Conservation (phyloP, 2,888 invertebrate species). For the Urechis unicinctus region DNA sequence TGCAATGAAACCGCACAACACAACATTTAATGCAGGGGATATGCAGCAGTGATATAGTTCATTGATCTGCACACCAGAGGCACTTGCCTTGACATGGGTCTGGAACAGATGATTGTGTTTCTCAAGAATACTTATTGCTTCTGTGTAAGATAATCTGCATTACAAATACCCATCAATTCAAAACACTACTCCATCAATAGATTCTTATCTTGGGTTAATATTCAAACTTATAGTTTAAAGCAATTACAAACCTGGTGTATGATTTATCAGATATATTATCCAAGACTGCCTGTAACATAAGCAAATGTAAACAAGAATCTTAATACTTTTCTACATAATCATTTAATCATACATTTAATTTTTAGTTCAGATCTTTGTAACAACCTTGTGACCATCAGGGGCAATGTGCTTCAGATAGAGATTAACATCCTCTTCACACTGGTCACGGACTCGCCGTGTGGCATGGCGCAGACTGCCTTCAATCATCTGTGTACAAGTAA, state of each 20-base stretch:
- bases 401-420: constrained; percentile 18
- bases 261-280: too few relatives aligned
- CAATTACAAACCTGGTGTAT: too few relatives aligned
- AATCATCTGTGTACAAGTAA: too few relatives aligned
- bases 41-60: neutral
- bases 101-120: constrained; percentile 29
- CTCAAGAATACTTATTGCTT: constrained; percentile 43
- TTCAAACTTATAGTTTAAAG: too few relatives aligned
- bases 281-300: too few relatives aligned
- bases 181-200: neutral
- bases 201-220: neutral
- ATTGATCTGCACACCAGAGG: neutral
- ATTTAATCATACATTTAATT: too few relatives aligned
- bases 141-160: constrained; percentile 44
- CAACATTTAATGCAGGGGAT: neutral
- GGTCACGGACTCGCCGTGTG: neutral
- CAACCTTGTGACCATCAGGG: constrained; percentile 16
- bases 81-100: constrained; percentile 21
- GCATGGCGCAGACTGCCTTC: neutral
- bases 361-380: neutral
- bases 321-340: too few relatives aligned
- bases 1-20: constrained; percentile 16
- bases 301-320: too few relatives aligned
- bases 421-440: constrained; percentile 20
- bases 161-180: neutral